Conservation (phyloP, 2,797 vertebrate species). For the Muraenolepis orangiensis region DNA sequence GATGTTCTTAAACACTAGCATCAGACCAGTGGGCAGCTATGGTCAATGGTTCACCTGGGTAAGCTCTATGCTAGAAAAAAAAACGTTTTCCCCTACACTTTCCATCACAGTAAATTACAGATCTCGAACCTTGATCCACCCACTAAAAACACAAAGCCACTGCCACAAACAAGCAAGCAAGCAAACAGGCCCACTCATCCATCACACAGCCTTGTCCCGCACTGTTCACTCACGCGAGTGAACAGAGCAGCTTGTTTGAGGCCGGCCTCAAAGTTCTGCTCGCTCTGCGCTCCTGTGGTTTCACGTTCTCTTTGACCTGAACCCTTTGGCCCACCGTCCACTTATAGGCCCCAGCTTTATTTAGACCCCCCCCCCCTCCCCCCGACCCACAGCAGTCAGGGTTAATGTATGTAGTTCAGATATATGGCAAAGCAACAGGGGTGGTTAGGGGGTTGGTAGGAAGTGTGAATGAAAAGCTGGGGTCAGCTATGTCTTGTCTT, state of each 20-base stretch:
- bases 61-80: background rate
- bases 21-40: background rate
- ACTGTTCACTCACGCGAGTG: slow-evolving; percentile 48
- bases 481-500: slow-evolving; percentile 16
- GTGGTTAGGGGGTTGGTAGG: background rate
- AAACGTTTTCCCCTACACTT: background rate
- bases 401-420: slow-evolving; percentile 50
- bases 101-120: background rate
- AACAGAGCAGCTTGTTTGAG: slow-evolving; percentile 40
- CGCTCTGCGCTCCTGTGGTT: slow-evolving; percentile 57
- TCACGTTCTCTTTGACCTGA: slow-evolving; percentile 71
- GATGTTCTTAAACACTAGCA: background rate
- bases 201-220: slow-evolving; percentile 16
- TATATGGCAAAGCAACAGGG: slow-evolving; percentile 12
- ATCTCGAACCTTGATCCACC: background rate
- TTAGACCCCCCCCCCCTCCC: slow-evolving; percentile 48
- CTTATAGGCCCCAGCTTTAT: slow-evolving; percentile 69
- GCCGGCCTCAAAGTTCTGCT: slow-evolving; percentile 35
- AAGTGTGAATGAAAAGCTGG: slow-evolving; percentile 31
- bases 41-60: background rate
- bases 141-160: background rate
- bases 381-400: slow-evolving; percentile 39
- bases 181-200: background rate
- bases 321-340: slow-evolving; percentile 46
- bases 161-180: background rate